Base-by-base conservation (phyloP, 1,140 invertebrate species). In the Rhopalosiphum padi region DNA sequence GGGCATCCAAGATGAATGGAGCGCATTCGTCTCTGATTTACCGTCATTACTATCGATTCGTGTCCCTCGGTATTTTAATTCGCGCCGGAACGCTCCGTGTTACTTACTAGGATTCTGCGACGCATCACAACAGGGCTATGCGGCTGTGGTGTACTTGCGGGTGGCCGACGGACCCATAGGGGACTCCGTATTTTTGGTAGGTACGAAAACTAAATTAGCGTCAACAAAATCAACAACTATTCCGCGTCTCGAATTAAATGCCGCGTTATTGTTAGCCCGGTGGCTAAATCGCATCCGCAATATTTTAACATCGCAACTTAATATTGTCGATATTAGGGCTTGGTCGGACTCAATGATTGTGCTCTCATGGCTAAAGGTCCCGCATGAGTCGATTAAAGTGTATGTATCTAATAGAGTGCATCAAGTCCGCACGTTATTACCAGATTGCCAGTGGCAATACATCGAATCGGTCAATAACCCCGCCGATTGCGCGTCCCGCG, bases 401-500 rank as follows among this genome's bases (percentile, higher is more conserved):
- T 96, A 95, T 94, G 95, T 96, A 1, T 94, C 94, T 0, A 95
- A 96, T 93, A 88, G 95, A 85, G 95, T 95, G 0, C 88, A 93
- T 48, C 92, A 95, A 94, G 95, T 96, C 91, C 95, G 95, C 68
- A 94, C 94, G 37, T 51, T 94, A 1, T 93, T 94, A 35, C 37
- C 51, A 2, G 43, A 85, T 1, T 85, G 46, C 30, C 46, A 3
- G 2, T 96, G 95, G 96, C n/a, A 77, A 46, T 95, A 96, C 94
- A 95, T 96, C 0, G 82, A 91, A 22, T 94, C 95, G 2, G 83
- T 93, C 41, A 87, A 95, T 5, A 96, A 96, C 94, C 95, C 95
- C n/a, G 95, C 95, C 7, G 96, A 96, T 94, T 93, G 94, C 11
- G 93, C 95, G 23, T 95, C 95, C 21, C 94, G 96, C 90, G 96